A percentile compares a stretch with the other conserved stretches of the same genome.
Conservation (phyloP, 2,113 vertebrate species). For the Mobula hypostoma region DNA sequence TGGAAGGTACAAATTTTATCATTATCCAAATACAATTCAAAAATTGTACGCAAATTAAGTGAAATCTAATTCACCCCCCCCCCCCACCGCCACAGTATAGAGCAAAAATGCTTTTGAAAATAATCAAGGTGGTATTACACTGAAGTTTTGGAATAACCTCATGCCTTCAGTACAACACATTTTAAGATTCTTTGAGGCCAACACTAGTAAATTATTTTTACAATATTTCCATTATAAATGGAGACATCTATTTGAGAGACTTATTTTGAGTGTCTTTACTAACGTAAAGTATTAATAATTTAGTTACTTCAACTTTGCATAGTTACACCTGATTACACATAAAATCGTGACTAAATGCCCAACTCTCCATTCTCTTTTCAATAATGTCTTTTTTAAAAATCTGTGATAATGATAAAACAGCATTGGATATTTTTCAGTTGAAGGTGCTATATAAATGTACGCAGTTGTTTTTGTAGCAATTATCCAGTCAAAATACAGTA, state of each 20-base stretch:
- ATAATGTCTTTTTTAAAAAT: background rate
- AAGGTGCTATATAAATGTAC: background rate
- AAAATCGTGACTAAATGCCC: background rate
- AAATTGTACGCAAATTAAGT: background rate
- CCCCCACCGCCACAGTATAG: background rate
- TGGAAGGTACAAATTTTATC: background rate
- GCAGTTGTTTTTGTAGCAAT: background rate
- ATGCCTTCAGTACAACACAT: background rate
- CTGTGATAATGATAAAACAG: background rate
- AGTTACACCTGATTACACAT: background rate
- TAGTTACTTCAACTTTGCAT: background rate
- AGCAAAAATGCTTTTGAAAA: background rate
- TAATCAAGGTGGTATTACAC: background rate
- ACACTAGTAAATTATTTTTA: background rate
- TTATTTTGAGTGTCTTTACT: background rate
- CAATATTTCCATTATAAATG: background rate
- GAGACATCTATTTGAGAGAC: background rate
- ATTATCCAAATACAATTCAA: background rate
- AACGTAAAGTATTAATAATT: background rate
- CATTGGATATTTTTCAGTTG: background rate
- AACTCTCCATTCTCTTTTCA: background rate
- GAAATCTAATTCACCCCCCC: background rate
- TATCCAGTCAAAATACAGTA: background rate
- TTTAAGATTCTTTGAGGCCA: background rate
- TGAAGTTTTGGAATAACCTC: background rate